A percentile compares a stretch with the other conserved stretches of the same genome.
These are phyloP conservation scores for Synanthedon myopaeformis DNA, from an alignment of 2,888 invertebrate genomes.

Conservation along the genomic window DNA sequence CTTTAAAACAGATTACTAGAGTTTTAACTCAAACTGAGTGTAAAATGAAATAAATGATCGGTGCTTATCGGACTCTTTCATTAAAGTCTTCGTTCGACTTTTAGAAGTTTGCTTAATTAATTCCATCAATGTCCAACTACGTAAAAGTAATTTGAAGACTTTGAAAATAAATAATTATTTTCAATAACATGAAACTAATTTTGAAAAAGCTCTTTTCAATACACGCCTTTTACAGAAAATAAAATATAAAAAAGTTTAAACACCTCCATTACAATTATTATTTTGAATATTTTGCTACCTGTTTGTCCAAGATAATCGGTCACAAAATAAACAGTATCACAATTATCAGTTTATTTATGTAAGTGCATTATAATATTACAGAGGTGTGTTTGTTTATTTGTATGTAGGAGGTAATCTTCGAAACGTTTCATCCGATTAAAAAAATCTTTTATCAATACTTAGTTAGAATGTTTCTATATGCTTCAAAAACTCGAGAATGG, in stretches of 20 bases:
- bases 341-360: too few species aligned
- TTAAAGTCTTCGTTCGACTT: slow-evolving; percentile 29
- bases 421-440: too few species aligned
- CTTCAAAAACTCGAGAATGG: too few species aligned
- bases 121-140: slow-evolving; percentile 18
- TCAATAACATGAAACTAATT: neutral
- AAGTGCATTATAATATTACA: too few species aligned
- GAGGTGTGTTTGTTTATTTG: too few species aligned
- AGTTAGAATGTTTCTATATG: too few species aligned
- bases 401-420: too few species aligned
- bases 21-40: neutral
- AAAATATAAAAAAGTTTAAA: neutral
- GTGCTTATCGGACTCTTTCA: slow-evolving; percentile 38
- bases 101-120: slow-evolving; percentile 29
- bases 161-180: neutral
- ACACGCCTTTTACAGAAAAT: neutral
- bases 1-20: neutral
- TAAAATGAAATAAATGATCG: slow-evolving; percentile 12
- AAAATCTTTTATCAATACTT: too few species aligned
- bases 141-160: neutral
- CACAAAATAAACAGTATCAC: too few species aligned
- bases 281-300: neutral
- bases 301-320: too few species aligned
- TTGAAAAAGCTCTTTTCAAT: too few species aligned
- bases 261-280: neutral